Evolutionary conservation across 2,113 vertebrate genomes (phyloP), one percentile per base, ranked within the genome.

Genomic region (Syrmaticus mikado): DNA sequence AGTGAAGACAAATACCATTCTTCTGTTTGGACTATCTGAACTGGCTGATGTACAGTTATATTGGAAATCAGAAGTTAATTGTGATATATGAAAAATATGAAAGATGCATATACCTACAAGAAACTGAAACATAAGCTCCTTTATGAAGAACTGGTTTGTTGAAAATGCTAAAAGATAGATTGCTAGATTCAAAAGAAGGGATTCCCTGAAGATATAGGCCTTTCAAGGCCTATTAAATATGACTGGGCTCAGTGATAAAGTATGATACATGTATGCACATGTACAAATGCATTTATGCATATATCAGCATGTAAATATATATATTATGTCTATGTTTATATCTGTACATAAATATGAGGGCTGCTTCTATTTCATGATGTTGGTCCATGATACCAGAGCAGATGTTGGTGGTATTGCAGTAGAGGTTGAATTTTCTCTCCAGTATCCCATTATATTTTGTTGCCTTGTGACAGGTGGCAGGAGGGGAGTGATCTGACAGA

Each of bases 341-440:
- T 16, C 12, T 4, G 61, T 19, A 38, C 18, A 43, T 2, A 9
- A 0, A 16, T 2, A 13, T 16, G 27, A 53, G 52, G 52, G 13
- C 27, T 53, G 27, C 27, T 53, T 25, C 25, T 53, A 28, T 28
- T 28, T 53, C 27, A 53, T 50, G 24, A 25, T 13, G 48, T 22
- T 25, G 11, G 4, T 50, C 22, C 45, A 46, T 46, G 45, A 46
- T 20, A 50, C 24, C 48, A 50, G 48, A 50, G 24, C 22, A 25
- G 22, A 22, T 25, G 48, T 25, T 25, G 48, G 12, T 50, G 24
- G 11, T 50, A 13, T 25, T 24, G 48, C 48, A 50, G 24, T 50
- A 13, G 48, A 50, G 48, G 48, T 25, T 50, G 48, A 50, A 50
- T 13, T 50, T 50, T 50, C 12, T 24, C 24, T 50, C 48, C 22